A percentile compares a stretch with the other conserved stretches of the same genome.
Conservation (phyloP, 2,113 vertebrate genomes). For the Hipposideros armiger region DNA sequence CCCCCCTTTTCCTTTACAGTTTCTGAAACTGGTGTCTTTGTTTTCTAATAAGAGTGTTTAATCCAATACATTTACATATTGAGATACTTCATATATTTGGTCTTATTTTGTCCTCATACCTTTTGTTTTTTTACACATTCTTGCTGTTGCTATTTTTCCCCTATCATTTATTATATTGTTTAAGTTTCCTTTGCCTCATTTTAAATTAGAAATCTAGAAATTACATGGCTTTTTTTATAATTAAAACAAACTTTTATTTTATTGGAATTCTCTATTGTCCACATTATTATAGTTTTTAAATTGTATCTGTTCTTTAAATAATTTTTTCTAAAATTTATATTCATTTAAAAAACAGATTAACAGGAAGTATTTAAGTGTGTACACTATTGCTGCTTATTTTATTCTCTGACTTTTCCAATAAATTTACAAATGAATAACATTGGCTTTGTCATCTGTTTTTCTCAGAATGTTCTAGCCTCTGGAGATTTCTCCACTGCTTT, state of each 20-base stretch:
- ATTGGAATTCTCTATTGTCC: not conserved
- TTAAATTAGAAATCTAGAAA: slow-evolving; percentile 23
- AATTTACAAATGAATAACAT: slow-evolving; percentile 43
- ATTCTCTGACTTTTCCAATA: slow-evolving; percentile 20
- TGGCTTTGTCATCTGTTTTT: slow-evolving; percentile 8
- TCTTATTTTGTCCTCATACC: not conserved
- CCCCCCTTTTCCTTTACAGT: not conserved
- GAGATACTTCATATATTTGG: not conserved
- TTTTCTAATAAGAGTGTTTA: slow-evolving; percentile 30
- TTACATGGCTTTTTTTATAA: not conserved
- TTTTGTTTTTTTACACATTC: not conserved
- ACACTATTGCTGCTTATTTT: slow-evolving; percentile 24
- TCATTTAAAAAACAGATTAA: slow-evolving; percentile 27
- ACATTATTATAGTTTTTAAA: not conserved
- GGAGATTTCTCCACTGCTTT: slow-evolving; percentile 4
- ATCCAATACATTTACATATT: slow-evolving; percentile 1
- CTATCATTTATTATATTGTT: not conserved
- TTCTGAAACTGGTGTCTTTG: not conserved
- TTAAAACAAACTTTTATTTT: slow-evolving; percentile 27
- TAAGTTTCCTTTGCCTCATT: not conserved
- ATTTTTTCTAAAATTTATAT: slow-evolving; percentile 12
- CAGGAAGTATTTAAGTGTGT: not conserved
- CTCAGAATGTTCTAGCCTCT: not conserved
- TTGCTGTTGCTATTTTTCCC: not conserved
- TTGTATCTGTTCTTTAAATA: not conserved